These are phyloP conservation scores for Vombatus ursinus DNA, from an alignment of 2,113 vertebrate genomes.

Conservation along the genomic window DNA sequence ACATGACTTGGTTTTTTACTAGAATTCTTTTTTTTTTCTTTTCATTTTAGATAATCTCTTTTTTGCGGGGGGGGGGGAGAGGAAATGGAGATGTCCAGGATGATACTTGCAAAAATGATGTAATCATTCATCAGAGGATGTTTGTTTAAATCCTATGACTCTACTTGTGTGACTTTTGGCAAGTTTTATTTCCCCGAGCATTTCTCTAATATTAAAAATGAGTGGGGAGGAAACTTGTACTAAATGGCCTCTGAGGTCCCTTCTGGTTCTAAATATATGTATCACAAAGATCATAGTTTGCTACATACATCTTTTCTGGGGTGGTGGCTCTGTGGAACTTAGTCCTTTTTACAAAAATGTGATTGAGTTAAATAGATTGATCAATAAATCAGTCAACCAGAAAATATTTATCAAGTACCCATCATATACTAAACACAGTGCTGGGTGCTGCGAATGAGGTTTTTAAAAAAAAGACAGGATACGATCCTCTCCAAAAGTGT, in stretches of 20 bases:
- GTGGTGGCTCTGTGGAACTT: background rate
- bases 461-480: background rate
- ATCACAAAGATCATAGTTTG: background rate
- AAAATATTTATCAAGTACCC: background rate
- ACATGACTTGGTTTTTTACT: background rate
- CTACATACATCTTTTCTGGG: background rate
- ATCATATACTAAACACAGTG: background rate
- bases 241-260: background rate
- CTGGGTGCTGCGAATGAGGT: background rate
- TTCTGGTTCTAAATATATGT: background rate
- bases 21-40: background rate
- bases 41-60: background rate
- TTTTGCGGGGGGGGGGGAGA: background rate
- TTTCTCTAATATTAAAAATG: background rate
- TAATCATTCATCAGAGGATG: background rate
- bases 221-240: background rate
- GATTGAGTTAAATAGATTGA: background rate
- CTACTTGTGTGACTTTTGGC: background rate
- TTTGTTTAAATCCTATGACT: background rate
- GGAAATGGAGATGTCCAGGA: background rate
- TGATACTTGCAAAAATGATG: background rate
- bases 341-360: background rate
- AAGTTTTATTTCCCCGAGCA: background rate
- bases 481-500: background rate
- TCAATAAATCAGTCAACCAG: background rate